These are phyloP conservation scores for Achatina immaculata DNA, from an alignment of 1,140 invertebrate species.

Conservation along the genomic window DNA sequence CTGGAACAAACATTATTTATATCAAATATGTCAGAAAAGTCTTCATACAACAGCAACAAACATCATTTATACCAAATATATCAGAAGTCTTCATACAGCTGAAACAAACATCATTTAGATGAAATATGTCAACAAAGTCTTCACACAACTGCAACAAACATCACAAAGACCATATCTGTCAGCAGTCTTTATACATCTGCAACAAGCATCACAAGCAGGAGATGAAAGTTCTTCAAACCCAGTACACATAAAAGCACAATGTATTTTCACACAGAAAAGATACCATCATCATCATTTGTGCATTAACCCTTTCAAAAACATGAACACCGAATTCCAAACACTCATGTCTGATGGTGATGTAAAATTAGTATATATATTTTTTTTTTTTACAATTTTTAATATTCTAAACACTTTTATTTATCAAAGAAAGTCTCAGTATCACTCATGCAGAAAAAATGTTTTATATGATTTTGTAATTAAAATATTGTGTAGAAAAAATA, in stretches of 20 bases:
- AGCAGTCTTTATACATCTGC: conserved; percentile 78
- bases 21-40: conserved; percentile 73
- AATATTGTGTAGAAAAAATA: too few species aligned
- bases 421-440: too few species aligned
- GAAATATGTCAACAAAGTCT: conserved; percentile 74
- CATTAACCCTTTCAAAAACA: too few species aligned
- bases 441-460: too few species aligned
- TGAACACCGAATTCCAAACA: too few species aligned
- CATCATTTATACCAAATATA: conserved; percentile 71
- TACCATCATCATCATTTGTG: background rate
- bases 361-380: too few species aligned
- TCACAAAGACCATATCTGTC: conserved; percentile 73
- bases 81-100: conserved; percentile 79
- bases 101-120: conserved; percentile 71
- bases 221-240: background rate
- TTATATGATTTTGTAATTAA: too few species aligned
- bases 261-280: background rate
- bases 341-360: too few species aligned
- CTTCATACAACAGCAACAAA: conserved; percentile 78
- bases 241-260: background rate
- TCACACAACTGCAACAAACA: conserved; percentile 77
- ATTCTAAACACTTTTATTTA: too few species aligned
- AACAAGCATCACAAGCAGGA: background rate
- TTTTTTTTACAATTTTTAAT: too few species aligned
- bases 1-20: conserved; percentile 73